These are phyloP conservation scores for Drosophila lacertosa DNA, from an alignment of 1,140 invertebrate genomes.

Conservation along the genomic window DNA sequence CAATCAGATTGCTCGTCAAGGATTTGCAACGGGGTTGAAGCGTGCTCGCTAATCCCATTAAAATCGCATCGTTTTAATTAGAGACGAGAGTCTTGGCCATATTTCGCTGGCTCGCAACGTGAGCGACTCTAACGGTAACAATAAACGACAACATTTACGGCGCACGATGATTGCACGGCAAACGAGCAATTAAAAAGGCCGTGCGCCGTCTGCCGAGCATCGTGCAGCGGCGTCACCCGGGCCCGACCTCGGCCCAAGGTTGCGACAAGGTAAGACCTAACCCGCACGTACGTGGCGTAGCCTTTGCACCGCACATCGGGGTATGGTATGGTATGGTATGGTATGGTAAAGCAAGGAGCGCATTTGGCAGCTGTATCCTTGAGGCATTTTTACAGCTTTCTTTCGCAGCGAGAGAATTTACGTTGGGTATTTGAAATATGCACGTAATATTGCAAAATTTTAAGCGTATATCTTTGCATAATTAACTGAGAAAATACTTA, in stretches of 20 bases:
- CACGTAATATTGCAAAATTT: constrained; percentile 83
- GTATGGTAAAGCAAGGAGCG: not conserved
- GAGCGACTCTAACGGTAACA: constrained; percentile 47
- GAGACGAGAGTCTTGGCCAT: constrained; percentile 42
- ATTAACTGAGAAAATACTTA: constrained; percentile 83
- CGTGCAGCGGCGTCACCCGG: constrained; percentile 1
- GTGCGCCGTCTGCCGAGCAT: constrained; percentile 51
- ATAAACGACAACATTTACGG: constrained; percentile 77
- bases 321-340: no score
- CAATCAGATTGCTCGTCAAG: constrained; percentile 4
- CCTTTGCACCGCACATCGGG: constrained; percentile 22
- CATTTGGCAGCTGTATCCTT: constrained; percentile 49
- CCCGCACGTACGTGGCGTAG: constrained; percentile 57
- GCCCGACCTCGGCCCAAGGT: constrained; percentile 38
- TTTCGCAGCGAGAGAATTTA: constrained; percentile 50
- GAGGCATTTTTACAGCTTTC: constrained; percentile 74
- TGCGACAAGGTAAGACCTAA: constrained; percentile 39
- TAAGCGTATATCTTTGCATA: constrained; percentile 82
- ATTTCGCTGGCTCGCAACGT: constrained; percentile 40
- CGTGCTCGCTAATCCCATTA: constrained; percentile 38
- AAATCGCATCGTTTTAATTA: constrained; percentile 59
- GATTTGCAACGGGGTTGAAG: constrained; percentile 3
- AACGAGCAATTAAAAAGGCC: constrained; percentile 79
- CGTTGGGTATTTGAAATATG: constrained; percentile 77
- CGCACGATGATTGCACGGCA: constrained; percentile 73